A percentile compares a stretch with the other conserved stretches of the same genome.
Evolutionary conservation across 35 echinoderm and acorn worm species (phyloP).

Genomic region (Lytechinus variegatus): DNA sequence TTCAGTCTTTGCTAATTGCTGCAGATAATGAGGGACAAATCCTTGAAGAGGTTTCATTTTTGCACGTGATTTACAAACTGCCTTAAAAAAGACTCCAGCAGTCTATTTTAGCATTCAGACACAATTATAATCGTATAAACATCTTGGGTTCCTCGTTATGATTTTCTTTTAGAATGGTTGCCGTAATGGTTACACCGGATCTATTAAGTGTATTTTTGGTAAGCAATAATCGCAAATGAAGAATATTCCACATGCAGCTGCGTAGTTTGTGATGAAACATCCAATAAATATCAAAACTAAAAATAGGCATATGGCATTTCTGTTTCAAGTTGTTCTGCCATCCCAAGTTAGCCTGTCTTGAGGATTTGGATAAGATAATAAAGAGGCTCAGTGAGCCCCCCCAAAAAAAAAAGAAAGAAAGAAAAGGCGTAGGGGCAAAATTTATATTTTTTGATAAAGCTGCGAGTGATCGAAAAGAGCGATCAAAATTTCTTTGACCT

Average conservation of each 20-base stretch:
- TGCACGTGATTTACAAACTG: not conserved
- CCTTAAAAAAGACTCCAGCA: not conserved
- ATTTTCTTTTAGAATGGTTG: not conserved
- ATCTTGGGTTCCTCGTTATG: not conserved
- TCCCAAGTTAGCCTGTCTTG: not conserved
- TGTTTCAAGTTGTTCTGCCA: not conserved
- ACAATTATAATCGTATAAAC: not conserved
- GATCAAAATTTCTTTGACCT: too few species aligned
- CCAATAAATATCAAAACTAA: not conserved
- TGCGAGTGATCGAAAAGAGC: too few species aligned
- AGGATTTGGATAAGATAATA: too few species aligned
- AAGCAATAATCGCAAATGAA: not conserved
- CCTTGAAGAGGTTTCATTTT: not conserved
- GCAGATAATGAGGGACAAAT: not conserved
- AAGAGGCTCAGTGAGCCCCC: too few species aligned
- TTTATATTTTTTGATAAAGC: too few species aligned
- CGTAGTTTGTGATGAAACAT: not conserved
- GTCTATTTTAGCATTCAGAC: not conserved
- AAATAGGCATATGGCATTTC: not conserved
- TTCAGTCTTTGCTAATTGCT: not conserved
- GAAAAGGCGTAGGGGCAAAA: too few species aligned
- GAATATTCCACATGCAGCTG: not conserved
- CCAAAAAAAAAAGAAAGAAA: too few species aligned
- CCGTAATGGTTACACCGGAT: not conserved
- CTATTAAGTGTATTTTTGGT: not conserved